Evolutionary conservation across 1,140 invertebrate genomes (phyloP).

Genomic region (Brachionus asplanchnoidis): DNA sequence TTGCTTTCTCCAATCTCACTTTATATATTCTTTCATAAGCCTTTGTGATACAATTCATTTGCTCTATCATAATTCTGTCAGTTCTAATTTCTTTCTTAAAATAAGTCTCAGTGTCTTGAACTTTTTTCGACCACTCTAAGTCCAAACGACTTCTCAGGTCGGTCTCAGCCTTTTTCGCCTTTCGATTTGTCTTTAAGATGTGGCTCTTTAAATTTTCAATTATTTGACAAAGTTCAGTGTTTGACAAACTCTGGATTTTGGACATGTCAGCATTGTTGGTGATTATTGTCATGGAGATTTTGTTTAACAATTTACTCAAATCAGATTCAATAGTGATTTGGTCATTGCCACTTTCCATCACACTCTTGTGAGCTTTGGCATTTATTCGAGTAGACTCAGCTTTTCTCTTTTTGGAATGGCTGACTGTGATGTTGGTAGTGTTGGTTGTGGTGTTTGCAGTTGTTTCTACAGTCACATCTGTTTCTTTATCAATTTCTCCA

Average conservation of each 20-base stretch:
- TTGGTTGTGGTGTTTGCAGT: background rate
- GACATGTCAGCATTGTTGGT: background rate
- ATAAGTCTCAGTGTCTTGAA: slow-evolving; percentile 5
- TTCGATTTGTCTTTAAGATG: background rate
- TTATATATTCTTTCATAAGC: background rate
- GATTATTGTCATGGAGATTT: background rate
- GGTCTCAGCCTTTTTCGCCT: background rate
- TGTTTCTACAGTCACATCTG: background rate
- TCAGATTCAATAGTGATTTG: background rate
- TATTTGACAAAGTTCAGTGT: background rate
- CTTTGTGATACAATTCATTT: background rate
- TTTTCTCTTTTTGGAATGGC: background rate
- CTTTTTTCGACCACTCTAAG: background rate
- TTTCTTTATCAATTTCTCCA: slow-evolving; percentile 32
- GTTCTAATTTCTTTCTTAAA: slow-evolving; percentile 12
- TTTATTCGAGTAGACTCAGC: slow-evolving; percentile 7
- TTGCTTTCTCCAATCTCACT: background rate
- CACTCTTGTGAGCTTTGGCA: background rate
- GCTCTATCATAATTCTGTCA: background rate
- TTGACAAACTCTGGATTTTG: background rate
- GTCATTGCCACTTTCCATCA: background rate
- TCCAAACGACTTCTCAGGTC: slow-evolving; percentile 9
- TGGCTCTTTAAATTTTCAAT: background rate
- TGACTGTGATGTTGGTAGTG: background rate
- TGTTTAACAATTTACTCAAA: background rate